Evolutionary conservation across 2,888 invertebrate species (phyloP).

Genomic region (Ophraella communa): DNA sequence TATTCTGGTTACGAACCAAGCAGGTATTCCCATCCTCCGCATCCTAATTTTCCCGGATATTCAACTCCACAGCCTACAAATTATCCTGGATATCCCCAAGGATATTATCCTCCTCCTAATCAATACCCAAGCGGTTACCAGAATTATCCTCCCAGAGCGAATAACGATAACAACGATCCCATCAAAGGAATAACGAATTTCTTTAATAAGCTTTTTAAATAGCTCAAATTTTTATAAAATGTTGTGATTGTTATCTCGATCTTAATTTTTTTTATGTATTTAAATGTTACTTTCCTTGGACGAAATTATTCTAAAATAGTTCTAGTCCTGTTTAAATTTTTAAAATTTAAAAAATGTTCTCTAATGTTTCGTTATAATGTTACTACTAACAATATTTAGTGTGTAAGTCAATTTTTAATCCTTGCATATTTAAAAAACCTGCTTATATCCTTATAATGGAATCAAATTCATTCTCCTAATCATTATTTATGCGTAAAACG

Average conservation of each 20-base stretch:
- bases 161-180: slow-evolving; percentile 43
- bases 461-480: background rate
- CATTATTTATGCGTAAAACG: background rate
- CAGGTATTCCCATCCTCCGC: slow-evolving; percentile 36
- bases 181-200: slow-evolving; percentile 46
- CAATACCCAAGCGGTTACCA: slow-evolving; percentile 35
- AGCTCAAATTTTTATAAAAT: slow-evolving; percentile 12
- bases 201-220: slow-evolving; percentile 43
- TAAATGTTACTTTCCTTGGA: background rate
- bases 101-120: slow-evolving; percentile 28
- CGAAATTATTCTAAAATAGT: too few species aligned
- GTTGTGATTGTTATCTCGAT: background rate
- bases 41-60: slow-evolving; percentile 15
- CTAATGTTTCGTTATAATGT: background rate
- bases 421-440: background rate
- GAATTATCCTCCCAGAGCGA: slow-evolving; percentile 41
- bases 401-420: background rate
- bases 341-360: background rate
- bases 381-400: background rate
- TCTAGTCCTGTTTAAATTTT: too few species aligned
- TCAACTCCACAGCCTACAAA: slow-evolving; percentile 16
- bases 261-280: background rate
- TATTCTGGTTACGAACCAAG: too few species aligned
- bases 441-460: background rate
- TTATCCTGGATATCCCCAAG: slow-evolving; percentile 24